Evolutionary conservation across 1,140 invertebrate species (phyloP).

Genomic region (Pantala flavescens): DNA sequence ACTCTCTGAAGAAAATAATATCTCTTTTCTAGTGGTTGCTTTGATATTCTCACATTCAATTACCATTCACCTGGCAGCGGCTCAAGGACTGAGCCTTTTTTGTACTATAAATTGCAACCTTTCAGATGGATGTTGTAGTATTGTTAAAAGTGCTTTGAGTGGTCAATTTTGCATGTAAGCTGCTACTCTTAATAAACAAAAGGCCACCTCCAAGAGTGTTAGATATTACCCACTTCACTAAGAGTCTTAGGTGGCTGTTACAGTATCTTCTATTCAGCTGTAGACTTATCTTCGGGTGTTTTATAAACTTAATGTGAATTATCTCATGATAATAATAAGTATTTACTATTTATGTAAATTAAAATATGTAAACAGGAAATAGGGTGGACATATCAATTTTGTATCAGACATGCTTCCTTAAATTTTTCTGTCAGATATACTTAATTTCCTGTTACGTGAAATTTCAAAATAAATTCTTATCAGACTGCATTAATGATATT

Average conservation of each 20-base stretch:
- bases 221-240: not conserved
- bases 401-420: not conserved
- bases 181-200: not conserved
- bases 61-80: too few relatives aligned
- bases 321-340: not conserved
- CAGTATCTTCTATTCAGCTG: not conserved
- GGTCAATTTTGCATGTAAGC: not conserved
- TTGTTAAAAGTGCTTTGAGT: too few relatives aligned
- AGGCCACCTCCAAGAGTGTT: not conserved
- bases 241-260: not conserved
- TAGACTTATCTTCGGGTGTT: not conserved
- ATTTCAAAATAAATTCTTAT: not conserved
- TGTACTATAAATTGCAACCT: too few relatives aligned
- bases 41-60: too few relatives aligned
- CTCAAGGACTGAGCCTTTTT: too few relatives aligned
- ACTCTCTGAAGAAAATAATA: too few relatives aligned
- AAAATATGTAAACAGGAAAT: not conserved
- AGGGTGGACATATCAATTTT: not conserved
- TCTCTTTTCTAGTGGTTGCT: too few relatives aligned
- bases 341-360: not conserved
- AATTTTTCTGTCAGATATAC: not conserved
- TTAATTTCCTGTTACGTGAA: not conserved
- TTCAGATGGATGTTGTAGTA: too few relatives aligned
- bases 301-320: not conserved
- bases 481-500: not conserved